A percentile compares a stretch with the other conserved stretches of the same genome.
phyloP scores from a whole-genome alignment of 2,113 vertebrate genomes.

The Aythya baeri region DNA sequence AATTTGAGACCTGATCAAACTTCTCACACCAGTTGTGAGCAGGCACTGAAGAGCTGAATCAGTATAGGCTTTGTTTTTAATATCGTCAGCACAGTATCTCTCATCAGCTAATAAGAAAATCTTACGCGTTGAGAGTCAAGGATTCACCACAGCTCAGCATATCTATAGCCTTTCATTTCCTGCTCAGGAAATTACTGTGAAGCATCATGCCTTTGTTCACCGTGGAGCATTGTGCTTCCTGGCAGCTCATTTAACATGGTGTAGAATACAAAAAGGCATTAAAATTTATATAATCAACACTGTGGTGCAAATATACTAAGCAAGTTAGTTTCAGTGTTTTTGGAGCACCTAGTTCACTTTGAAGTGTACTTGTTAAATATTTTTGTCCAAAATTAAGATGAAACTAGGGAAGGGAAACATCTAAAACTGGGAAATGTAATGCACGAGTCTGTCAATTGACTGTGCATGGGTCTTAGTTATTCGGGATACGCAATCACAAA shows the following conservation, averaged over 20 bases:
- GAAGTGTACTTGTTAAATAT: background rate
- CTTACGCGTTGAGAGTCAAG: constrained; percentile 36
- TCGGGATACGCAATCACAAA: background rate
- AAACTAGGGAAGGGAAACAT: background rate
- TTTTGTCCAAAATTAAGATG: background rate
- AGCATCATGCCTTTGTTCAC: constrained; percentile 65
- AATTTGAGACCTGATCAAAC: constrained; percentile 21
- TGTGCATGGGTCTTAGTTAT: background rate
- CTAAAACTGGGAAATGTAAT: background rate
- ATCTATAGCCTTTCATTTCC: constrained; percentile 93
- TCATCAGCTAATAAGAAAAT: constrained; percentile 83
- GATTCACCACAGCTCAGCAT: constrained; percentile 35
- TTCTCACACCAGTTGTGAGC: constrained; percentile 43
- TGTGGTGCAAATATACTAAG: background rate
- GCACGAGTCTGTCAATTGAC: background rate
- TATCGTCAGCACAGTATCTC: constrained; percentile 70
- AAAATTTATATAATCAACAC: background rate
- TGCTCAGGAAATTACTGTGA: constrained; percentile 90
- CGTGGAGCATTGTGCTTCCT: constrained; percentile 18
- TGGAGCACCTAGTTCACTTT: background rate
- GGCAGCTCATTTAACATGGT: background rate
- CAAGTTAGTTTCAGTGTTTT: background rate
- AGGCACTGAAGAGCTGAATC: constrained; percentile 39
- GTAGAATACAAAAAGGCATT: background rate
- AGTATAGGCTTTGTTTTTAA: constrained; percentile 72